Conservation (phyloP, 1,140 invertebrate genomes). For the Semibalanus balanoides region DNA sequence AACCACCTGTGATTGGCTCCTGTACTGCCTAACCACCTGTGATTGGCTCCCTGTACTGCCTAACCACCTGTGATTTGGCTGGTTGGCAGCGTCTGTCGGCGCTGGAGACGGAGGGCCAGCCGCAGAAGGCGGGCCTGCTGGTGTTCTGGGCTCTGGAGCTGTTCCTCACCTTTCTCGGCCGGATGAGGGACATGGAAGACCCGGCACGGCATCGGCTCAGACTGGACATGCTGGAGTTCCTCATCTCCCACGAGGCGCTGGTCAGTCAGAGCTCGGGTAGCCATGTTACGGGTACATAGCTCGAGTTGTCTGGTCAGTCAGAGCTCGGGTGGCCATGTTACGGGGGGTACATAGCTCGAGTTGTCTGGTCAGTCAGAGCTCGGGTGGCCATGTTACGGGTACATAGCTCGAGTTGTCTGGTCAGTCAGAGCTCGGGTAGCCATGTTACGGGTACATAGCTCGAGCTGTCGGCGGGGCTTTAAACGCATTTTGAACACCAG, state of each 20-base stretch:
- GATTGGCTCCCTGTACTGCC: too few species aligned
- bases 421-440: neutral
- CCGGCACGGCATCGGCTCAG: slow-evolving; percentile 35
- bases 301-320: too few species aligned
- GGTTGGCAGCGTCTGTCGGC: too few species aligned
- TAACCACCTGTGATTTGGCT: too few species aligned
- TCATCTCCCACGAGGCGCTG: slow-evolving; percentile 25
- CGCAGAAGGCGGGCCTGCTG: slow-evolving; percentile 61
- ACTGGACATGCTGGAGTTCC: slow-evolving; percentile 61
- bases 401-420: slow-evolving; percentile 1
- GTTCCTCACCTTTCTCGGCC: slow-evolving; percentile 69
- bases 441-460: too few species aligned
- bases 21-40: too few species aligned
- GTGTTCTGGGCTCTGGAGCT: slow-evolving; percentile 87
- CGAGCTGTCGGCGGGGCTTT: too few species aligned
- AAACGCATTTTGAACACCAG: too few species aligned
- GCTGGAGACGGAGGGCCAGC: slow-evolving; percentile 17
- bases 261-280: neutral
- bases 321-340: neutral
- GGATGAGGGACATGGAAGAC: slow-evolving; percentile 44
- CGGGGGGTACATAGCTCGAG: too few species aligned
- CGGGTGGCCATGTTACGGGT: too few species aligned
- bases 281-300: neutral
- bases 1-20: too few species aligned
- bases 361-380: too few species aligned